These are phyloP conservation scores for Petrocephalus schoutedeni DNA, from an alignment of 2,797 vertebrate genomes.

Conservation along the genomic window DNA sequence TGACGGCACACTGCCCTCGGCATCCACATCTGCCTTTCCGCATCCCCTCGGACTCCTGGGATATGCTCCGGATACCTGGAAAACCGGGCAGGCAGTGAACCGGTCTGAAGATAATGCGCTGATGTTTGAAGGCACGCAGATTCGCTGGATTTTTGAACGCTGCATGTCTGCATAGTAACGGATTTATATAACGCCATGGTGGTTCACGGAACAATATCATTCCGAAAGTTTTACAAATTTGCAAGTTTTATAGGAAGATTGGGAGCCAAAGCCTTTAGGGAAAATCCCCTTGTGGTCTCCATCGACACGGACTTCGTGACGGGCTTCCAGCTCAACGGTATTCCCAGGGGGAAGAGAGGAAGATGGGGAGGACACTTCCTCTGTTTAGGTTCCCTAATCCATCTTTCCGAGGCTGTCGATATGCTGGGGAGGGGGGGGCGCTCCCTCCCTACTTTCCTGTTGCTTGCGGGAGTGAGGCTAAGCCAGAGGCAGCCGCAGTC, in stretches of 20 bases:
- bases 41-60: background rate
- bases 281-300: background rate
- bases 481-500: no score
- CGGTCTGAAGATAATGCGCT: background rate
- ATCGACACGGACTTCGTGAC: background rate
- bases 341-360: background rate
- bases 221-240: background rate
- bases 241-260: background rate
- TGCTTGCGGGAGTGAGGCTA: background rate
- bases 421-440: background rate
- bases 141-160: background rate
- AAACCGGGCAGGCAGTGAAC: background rate
- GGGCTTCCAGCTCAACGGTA: background rate
- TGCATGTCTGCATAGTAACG: background rate
- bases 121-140: background rate
- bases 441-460: background rate
- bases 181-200: background rate
- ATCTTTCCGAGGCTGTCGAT: background rate
- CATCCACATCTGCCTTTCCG: background rate
- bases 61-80: background rate
- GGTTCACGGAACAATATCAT: background rate
- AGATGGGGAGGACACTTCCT: background rate
- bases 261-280: background rate
- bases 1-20: background rate
- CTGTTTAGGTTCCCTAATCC: background rate